These are phyloP conservation scores for Tetraodon nigroviridis DNA, from an alignment of 2,113 vertebrate genomes.

Conservation along the genomic window DNA sequence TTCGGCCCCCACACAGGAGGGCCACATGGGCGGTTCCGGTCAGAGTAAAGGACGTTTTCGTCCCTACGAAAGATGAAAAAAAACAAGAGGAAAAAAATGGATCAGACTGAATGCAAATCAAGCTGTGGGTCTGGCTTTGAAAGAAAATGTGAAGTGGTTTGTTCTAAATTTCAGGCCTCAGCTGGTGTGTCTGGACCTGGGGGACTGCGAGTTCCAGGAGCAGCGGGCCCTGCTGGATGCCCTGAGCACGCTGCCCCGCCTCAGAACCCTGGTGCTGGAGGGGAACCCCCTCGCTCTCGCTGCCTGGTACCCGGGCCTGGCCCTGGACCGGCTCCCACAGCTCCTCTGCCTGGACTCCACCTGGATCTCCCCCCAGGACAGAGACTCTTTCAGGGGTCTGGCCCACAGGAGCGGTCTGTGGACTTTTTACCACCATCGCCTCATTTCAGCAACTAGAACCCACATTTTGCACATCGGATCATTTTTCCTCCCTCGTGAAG, in stretches of 20 bases:
- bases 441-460: too few species aligned
- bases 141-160: background rate
- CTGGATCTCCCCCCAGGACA: constrained; percentile 69
- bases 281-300: constrained; percentile 82
- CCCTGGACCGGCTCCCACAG: constrained; percentile 75
- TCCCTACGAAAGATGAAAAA: background rate
- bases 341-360: constrained; percentile 75
- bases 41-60: too few species aligned
- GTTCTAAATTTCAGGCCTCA: constrained; percentile 77
- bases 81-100: too few species aligned
- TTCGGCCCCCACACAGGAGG: too few species aligned
- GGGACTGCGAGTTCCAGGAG: constrained; percentile 77
- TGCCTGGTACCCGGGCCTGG: constrained; percentile 78
- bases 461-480: too few species aligned
- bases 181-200: constrained; percentile 84
- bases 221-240: constrained; percentile 66
- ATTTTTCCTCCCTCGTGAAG: constrained; percentile 50
- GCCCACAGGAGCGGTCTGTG: constrained; percentile 63
- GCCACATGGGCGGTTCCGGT: too few species aligned
- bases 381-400: constrained; percentile 68
- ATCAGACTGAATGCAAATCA: too few species aligned
- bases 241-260: constrained; percentile 64
- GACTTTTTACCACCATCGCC: background rate
- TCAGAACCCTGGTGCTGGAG: constrained; percentile 77
- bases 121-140: too few species aligned